These are phyloP conservation scores for Rhingia campestris DNA, from an alignment of 2,888 invertebrate genomes.

Conservation along the genomic window DNA sequence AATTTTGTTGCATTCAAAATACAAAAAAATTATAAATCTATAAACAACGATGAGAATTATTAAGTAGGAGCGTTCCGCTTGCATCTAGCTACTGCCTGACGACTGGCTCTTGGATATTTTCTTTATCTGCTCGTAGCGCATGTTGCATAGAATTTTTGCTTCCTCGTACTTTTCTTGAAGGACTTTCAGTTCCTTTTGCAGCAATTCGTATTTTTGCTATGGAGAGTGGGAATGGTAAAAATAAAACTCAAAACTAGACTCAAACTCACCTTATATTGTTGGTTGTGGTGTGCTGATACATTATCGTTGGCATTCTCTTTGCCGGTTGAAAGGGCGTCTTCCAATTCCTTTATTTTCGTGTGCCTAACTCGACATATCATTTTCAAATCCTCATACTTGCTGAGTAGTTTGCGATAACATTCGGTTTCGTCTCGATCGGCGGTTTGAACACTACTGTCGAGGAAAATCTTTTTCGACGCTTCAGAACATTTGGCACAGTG, in stretches of 20 bases:
- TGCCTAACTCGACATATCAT: constrained; percentile 78
- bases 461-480: constrained; percentile 20
- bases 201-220: constrained; percentile 73
- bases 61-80: background rate
- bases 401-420: constrained; percentile 74
- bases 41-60: constrained; percentile 35
- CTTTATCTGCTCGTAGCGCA: constrained; percentile 72
- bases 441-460: constrained; percentile 48
- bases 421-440: constrained; percentile 65
- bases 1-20: constrained; percentile 40
- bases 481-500: constrained; percentile 50
- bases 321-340: constrained; percentile 72
- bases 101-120: constrained; percentile 41
- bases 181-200: constrained; percentile 73
- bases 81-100: constrained; percentile 38
- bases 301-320: constrained; percentile 68
- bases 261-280: constrained; percentile 50
- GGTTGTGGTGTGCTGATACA: constrained; percentile 62
- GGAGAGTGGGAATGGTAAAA: background rate
- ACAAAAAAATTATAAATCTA: constrained; percentile 42
- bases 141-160: constrained; percentile 73
- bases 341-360: constrained; percentile 76
- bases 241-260: background rate
- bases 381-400: constrained; percentile 78
- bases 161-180: constrained; percentile 76